A percentile compares a stretch with the other conserved stretches of the same genome.
These are phyloP conservation scores for Pecten maximus DNA, from an alignment of 2,888 invertebrate genomes.

Conservation along the genomic window DNA sequence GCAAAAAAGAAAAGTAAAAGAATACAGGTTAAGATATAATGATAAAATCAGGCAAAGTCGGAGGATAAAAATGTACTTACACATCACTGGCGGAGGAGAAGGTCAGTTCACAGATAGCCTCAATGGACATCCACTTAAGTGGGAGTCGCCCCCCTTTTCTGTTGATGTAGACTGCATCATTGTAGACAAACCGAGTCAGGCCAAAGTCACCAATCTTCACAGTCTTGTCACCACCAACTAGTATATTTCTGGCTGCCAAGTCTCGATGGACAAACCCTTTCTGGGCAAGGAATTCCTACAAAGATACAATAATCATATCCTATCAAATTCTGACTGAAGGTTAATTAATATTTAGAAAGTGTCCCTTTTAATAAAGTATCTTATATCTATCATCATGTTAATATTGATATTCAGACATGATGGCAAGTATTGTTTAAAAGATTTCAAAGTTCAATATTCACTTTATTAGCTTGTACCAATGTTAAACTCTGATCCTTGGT, in stretches of 20 bases:
- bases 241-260: constrained; percentile 79
- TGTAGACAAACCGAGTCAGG: constrained; percentile 79
- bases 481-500: neutral
- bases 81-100: constrained; percentile 81
- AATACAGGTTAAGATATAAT: neutral
- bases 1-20: neutral
- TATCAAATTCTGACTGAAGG: too few species aligned
- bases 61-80: constrained; percentile 69
- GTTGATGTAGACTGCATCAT: constrained; percentile 78
- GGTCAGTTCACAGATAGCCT: constrained; percentile 79
- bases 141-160: constrained; percentile 78
- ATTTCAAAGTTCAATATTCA: neutral
- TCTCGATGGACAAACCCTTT: constrained; percentile 81
- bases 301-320: constrained; percentile 17
- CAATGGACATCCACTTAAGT: constrained; percentile 81
- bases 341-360: too few species aligned
- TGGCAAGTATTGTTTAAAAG: too few species aligned
- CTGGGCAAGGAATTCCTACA: constrained; percentile 78
- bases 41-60: neutral
- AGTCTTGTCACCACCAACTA: constrained; percentile 73
- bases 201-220: constrained; percentile 82
- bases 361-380: too few species aligned
- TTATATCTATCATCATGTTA: neutral
- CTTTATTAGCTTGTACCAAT: too few species aligned
- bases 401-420: neutral